Conservation (phyloP, 64 coral and sea anemone genomes). For the Montipora capricornis region DNA sequence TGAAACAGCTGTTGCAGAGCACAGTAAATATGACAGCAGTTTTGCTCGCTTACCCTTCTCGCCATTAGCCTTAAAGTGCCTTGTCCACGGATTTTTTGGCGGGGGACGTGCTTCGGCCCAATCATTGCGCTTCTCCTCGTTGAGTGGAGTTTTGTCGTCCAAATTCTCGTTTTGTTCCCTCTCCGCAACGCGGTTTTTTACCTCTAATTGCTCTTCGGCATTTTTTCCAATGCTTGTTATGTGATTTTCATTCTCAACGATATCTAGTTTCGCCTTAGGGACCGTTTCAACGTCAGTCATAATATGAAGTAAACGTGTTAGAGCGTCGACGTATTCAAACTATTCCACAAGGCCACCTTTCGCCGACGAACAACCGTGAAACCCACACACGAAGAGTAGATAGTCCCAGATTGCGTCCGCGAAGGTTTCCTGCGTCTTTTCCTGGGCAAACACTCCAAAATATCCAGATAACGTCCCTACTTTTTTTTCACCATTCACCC, state of each 20-base stretch:
- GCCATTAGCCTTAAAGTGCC: conserved; percentile 56
- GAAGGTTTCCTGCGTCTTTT: conserved; percentile 76
- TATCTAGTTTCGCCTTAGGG: conserved; percentile 65
- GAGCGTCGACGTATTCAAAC: conserved; percentile 70
- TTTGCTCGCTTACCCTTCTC: conserved; percentile 38
- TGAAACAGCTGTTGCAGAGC: neutral
- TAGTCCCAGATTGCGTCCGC: conserved; percentile 77
- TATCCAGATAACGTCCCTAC: conserved; percentile 30
- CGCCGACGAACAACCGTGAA: conserved; percentile 85
- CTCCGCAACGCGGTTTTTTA: conserved; percentile 10
- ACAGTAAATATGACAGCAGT: neutral
- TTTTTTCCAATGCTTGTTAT: conserved; percentile 46
- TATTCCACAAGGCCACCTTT: conserved; percentile 77
- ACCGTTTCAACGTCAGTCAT: conserved; percentile 81
- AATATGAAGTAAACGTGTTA: conserved; percentile 79
- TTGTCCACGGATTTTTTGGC: conserved; percentile 76
- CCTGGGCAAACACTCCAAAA: conserved; percentile 34
- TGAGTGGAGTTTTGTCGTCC: conserved; percentile 13
- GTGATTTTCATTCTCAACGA: conserved; percentile 58
- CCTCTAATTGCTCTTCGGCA: conserved; percentile 24
- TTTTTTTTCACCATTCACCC: conserved; percentile 74
- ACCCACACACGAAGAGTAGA: conserved; percentile 65
- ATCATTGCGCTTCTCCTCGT: conserved; percentile 17
- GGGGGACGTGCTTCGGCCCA: conserved; percentile 67
- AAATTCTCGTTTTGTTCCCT: conserved; percentile 17